Evolutionary conservation across 1,140 invertebrate genomes (phyloP).

Genomic region (Lucilia sericata): DNA sequence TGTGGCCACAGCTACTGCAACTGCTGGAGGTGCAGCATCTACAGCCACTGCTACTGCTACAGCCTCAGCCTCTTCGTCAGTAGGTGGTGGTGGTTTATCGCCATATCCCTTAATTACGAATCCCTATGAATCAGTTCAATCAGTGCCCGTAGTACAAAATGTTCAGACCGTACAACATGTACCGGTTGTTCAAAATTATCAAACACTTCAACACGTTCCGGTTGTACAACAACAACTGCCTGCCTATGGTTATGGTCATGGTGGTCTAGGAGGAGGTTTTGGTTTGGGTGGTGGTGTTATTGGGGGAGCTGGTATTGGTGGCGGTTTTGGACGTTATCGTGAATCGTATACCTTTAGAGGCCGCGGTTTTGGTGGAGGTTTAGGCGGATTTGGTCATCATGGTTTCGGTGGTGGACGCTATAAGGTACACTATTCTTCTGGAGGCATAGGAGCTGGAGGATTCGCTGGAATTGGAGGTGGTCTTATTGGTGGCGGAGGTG

Average conservation of each 20-base stretch:
- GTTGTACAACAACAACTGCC: slow-evolving; percentile 38
- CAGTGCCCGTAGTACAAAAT: slow-evolving; percentile 51
- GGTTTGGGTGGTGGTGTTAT: slow-evolving; percentile 51
- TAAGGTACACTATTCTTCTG: slow-evolving; percentile 29
- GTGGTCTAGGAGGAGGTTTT: slow-evolving; percentile 47
- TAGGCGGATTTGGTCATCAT: slow-evolving; percentile 41
- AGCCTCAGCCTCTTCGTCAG: not conserved
- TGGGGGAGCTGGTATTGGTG: slow-evolving; percentile 54
- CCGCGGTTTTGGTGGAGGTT: slow-evolving; percentile 57
- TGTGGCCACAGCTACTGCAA: not conserved
- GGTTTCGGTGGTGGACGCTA: slow-evolving; percentile 45
- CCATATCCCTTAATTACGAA: not conserved
- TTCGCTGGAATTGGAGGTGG: slow-evolving; percentile 50
- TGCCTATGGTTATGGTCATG: slow-evolving; percentile 45
- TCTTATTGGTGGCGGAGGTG: slow-evolving; percentile 52
- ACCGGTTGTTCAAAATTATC: slow-evolving; percentile 49
- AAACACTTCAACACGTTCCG: slow-evolving; percentile 52
- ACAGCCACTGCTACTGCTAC: not conserved
- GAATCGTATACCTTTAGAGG: slow-evolving; percentile 55
- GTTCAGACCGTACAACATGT: slow-evolving; percentile 56
- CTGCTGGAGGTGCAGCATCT: not conserved
- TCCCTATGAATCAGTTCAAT: slow-evolving; percentile 38
- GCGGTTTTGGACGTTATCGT: slow-evolving; percentile 60
- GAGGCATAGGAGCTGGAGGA: not conserved
- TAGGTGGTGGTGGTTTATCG: not conserved